phyloP scores from a whole-genome alignment of 2,888 invertebrate species.

The Nomada goodeniana region DNA sequence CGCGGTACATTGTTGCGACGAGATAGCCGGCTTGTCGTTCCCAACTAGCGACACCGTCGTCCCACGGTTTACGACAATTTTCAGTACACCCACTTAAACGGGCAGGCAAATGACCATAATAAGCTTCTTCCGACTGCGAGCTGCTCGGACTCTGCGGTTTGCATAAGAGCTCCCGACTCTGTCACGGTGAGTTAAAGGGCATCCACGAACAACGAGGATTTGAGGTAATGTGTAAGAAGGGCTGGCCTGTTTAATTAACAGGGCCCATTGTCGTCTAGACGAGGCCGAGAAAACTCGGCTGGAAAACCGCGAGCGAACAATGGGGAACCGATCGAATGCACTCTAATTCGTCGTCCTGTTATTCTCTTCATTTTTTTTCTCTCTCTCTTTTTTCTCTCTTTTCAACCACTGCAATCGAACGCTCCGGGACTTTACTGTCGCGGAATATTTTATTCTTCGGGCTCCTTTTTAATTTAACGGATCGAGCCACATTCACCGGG shows the following conservation, averaged over 20 bases:
- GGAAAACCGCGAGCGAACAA: constrained; percentile 42
- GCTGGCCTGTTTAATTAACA: constrained; percentile 67
- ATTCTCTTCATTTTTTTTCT: background rate
- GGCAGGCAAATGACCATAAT: constrained; percentile 68
- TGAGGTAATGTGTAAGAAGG: constrained; percentile 62
- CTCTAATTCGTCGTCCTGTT: constrained; percentile 34
- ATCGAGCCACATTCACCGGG: constrained; percentile 1
- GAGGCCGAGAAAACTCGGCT: background rate
- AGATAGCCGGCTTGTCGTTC: constrained; percentile 58
- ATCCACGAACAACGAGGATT: constrained; percentile 55
- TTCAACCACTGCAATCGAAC: background rate
- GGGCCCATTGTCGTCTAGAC: constrained; percentile 54
- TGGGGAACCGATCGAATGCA: constrained; percentile 46
- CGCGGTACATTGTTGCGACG: constrained; percentile 45
- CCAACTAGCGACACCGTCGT: constrained; percentile 60
- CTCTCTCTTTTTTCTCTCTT: background rate
- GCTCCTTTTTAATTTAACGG: constrained; percentile 6
- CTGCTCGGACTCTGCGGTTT: constrained; percentile 63
- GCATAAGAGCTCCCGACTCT: constrained; percentile 65
- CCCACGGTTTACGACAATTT: constrained; percentile 66
- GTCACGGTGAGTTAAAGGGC: constrained; percentile 65
- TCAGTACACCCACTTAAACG: constrained; percentile 63
- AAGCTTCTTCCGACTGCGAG: constrained; percentile 63
- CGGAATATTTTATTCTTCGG: background rate
- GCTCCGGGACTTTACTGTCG: background rate